Conservation (phyloP, 2,888 invertebrate species). For the Heliconius ismenius region DNA sequence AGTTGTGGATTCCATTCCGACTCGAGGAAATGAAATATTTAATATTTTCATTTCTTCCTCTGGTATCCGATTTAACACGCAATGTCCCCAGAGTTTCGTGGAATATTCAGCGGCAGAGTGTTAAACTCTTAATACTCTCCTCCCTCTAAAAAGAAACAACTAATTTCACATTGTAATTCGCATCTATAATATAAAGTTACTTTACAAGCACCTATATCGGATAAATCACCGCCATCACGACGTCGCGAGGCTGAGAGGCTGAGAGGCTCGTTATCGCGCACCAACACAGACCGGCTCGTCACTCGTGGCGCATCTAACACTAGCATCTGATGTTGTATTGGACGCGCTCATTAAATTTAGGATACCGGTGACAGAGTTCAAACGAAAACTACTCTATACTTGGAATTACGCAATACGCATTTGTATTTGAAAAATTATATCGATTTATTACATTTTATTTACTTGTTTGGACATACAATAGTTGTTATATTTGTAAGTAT, state of each 20-base stretch:
- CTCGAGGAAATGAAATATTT: too few relatives aligned
- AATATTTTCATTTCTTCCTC: too few relatives aligned
- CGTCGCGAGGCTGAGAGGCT: background rate
- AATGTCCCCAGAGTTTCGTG: too few relatives aligned
- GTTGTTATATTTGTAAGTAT: too few relatives aligned
- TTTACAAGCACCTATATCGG: constrained; percentile 12
- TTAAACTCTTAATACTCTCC: too few relatives aligned
- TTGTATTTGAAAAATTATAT: background rate
- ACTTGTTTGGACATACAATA: too few relatives aligned
- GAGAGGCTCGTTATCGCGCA: constrained; percentile 18
- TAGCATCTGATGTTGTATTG: constrained; percentile 15
- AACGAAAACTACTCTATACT: background rate
- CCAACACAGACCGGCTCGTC: constrained; percentile 2
- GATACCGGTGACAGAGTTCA: constrained; percentile 1
- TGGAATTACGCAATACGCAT: background rate
- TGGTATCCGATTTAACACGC: too few relatives aligned
- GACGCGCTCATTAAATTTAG: constrained; percentile 23
- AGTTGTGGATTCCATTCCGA: too few relatives aligned
- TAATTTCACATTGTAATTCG: background rate
- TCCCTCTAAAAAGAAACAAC: background rate
- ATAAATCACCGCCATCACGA: constrained; percentile 16
- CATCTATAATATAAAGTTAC: background rate
- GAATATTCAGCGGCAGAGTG: too few relatives aligned
- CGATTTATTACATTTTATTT: background rate
- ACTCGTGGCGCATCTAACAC: constrained; percentile 22